A percentile compares a stretch with the other conserved stretches of the same genome.
Evolutionary conservation across 2,888 invertebrate species (phyloP).

Genomic region (Teleogryllus oceanicus): DNA sequence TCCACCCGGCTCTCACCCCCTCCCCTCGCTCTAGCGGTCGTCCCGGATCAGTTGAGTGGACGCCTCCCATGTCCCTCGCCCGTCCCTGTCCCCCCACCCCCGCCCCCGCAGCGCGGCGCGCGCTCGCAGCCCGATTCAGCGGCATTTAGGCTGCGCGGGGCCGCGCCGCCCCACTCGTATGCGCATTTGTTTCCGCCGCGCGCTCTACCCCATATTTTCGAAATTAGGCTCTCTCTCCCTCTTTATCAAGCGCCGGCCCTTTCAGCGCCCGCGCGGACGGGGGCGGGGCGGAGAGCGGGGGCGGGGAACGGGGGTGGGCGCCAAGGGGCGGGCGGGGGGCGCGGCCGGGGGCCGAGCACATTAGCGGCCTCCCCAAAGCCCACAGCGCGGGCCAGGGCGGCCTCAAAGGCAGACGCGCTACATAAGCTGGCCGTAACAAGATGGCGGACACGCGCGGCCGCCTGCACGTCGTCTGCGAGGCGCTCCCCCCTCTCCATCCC

Average conservation of each 20-base stretch:
- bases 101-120: neutral
- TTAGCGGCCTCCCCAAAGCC: neutral
- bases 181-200: slow-evolving; percentile 4
- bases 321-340: neutral
- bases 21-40: no score
- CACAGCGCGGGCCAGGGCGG: neutral
- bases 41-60: neutral
- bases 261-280: neutral
- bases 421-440: slow-evolving; percentile 7
- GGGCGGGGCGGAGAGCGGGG: neutral
- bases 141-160: no score
- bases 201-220: neutral
- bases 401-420: neutral
- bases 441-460: neutral
- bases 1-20: no score
- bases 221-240: slow-evolving; percentile 4
- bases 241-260: neutral
- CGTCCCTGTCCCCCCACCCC: neutral
- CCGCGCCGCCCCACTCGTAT: neutral
- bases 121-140: neutral
- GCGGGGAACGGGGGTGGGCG: neutral
- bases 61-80: neutral
- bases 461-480: neutral
- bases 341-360: neutral
- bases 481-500: no score